Base-by-base conservation (phyloP, 2,888 invertebrate genomes). In the Pilophorus perplexus region DNA sequence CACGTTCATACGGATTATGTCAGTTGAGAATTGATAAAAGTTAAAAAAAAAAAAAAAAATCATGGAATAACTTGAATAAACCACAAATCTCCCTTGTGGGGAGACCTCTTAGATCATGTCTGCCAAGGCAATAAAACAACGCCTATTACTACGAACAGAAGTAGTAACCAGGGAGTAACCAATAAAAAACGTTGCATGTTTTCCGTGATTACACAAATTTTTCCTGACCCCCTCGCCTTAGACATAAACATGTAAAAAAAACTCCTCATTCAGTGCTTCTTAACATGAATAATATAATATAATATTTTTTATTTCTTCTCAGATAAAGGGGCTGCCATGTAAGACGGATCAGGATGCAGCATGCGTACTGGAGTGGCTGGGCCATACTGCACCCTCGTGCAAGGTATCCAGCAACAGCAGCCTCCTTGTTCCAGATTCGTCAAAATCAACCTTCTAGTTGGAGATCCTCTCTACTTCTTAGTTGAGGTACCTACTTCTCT, bases 391-490 rank as follows among this genome's bases (percentile, higher is more conserved):
- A 66, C 68, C 37, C 42, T 70, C 14, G 62, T 67, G 57, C 66
- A 66, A 64, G 66, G 66, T 50, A 54, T 48, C 52, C 62, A 62
- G 62, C 66, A 50, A 38, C 62, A 62, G 62, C 66, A 46, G 48
- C 67, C 59, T 65, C 74, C 75, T 70, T 70, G 71, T 68, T 74
- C 73, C 64, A 72, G 74, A 65, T 78, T 75, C 74, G 76, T 76
- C 65, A 77, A 77, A 69, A 75, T 78, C 50, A 74, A 76, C 68
- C 75, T 78, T 65, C 75, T 78, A 66, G 76, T 75, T 66, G 76
- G 75, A 70, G 75, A 77, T 71, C 74, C 74, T 33, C 75, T 78
- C 67, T 77, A 76, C 72, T 77, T 78, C 71, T 74, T 76, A 69
- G 77, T 77, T 64, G 77, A 78, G 76, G 78, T 78, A 72, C 75